Evolutionary conservation across 2,797 vertebrate genomes (phyloP).

Genomic region (Streptopelia turtur): DNA sequence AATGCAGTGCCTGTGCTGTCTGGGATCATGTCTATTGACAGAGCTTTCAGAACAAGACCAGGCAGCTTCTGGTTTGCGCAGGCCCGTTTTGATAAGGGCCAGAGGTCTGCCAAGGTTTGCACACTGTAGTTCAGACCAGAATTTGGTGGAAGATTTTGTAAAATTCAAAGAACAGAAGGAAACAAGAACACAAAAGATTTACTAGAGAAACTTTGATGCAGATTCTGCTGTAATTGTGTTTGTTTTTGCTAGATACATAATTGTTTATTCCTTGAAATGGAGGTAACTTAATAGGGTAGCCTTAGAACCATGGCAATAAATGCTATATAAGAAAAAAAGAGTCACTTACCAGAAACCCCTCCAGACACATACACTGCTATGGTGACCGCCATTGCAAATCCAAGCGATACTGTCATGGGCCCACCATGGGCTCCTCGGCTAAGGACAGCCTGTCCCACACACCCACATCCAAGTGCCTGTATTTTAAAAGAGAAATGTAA

Average conservation of each 20-base stretch:
- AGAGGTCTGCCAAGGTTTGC: background rate
- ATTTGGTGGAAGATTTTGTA: background rate
- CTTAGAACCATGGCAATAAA: background rate
- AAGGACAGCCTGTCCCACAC: slow-evolving; percentile 89
- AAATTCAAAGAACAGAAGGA: background rate
- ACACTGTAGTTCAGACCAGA: background rate
- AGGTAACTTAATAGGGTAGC: background rate
- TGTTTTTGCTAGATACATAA: background rate
- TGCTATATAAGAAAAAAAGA: background rate
- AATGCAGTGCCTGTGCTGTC: background rate
- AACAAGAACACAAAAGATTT: background rate
- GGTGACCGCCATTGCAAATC: slow-evolving; percentile 90
- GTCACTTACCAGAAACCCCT: slow-evolving; percentile 90
- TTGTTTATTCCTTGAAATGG: background rate
- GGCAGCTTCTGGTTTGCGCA: background rate
- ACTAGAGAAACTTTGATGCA: background rate
- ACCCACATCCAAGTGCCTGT: slow-evolving; percentile 93
- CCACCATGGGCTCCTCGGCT: slow-evolving; percentile 85
- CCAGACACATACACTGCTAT: slow-evolving; percentile 90
- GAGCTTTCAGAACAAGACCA: background rate
- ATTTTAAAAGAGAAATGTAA: background rate
- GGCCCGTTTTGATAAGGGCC: background rate
- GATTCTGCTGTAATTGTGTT: background rate
- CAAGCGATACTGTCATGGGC: slow-evolving; percentile 82
- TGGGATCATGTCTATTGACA: background rate